Evolutionary conservation across 2,797 vertebrate genomes (phyloP).

Genomic region (Pterois miles): DNA sequence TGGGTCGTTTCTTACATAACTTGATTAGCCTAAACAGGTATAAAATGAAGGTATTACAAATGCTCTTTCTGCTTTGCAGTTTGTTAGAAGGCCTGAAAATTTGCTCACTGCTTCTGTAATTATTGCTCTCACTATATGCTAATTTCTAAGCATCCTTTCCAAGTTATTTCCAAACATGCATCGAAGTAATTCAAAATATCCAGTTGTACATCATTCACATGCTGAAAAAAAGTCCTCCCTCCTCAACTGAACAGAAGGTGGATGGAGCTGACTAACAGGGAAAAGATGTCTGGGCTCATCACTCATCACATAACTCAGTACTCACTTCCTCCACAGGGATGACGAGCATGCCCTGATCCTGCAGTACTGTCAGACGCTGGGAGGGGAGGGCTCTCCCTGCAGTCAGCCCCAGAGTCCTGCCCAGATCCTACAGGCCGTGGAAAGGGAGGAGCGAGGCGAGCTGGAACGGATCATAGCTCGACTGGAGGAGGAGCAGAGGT

Average conservation of each 20-base stretch:
- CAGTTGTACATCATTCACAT: background rate
- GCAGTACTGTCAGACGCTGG: conserved; percentile 96
- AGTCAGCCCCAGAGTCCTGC: conserved; percentile 96
- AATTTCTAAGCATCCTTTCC: background rate
- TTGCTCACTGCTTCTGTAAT: background rate
- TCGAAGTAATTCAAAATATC: background rate
- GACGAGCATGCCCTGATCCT: conserved; percentile 97
- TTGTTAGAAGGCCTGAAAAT: background rate
- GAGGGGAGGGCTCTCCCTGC: conserved; percentile 89
- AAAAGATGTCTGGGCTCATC: background rate
- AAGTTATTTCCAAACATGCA: background rate
- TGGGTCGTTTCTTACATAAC: background rate
- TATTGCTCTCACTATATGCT: background rate
- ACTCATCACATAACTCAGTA: conserved; percentile 1
- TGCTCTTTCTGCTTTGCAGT: background rate
- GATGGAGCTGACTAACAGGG: background rate
- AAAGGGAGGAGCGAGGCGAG: conserved; percentile 93
- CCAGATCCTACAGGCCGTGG: conserved; percentile 96
- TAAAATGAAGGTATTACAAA: background rate
- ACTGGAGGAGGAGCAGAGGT: conserved; percentile 97
- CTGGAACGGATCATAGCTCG: conserved; percentile 92
- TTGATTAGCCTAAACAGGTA: background rate
- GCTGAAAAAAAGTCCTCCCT: background rate
- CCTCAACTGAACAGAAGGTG: conserved; percentile 3
- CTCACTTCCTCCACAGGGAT: conserved; percentile 82